phyloP scores from a whole-genome alignment of 2,113 vertebrate species.

The Tursiops truncatus region DNA sequence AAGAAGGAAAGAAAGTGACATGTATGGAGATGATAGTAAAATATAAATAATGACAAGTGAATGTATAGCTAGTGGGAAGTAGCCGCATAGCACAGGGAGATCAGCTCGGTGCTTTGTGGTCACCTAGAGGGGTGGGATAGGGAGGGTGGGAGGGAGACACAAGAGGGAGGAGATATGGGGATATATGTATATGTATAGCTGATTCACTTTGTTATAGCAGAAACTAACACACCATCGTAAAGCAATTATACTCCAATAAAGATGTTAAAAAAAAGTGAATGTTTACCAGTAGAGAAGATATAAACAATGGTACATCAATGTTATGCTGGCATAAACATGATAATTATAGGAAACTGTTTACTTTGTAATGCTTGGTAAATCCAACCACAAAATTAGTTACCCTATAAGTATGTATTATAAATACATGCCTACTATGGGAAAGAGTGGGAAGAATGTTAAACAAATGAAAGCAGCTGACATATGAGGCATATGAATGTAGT shows the following conservation, averaged over 20 bases:
- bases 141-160: no score
- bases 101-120: no score
- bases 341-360: background rate
- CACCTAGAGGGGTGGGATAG: no score
- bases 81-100: no score
- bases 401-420: background rate
- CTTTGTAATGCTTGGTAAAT: background rate
- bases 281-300: background rate
- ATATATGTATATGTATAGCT: no score
- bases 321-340: background rate
- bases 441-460: background rate
- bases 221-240: no score
- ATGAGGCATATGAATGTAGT: background rate
- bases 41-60: background rate
- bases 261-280: background rate
- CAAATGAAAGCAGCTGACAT: background rate
- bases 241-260: no score
- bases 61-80: background rate
- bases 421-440: background rate
- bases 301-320: background rate
- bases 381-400: constrained; percentile 1
- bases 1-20: background rate
- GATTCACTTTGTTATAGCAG: no score
- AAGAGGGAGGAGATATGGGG: no score
- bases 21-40: background rate